These are phyloP conservation scores for Microctenopoma steveboyesi DNA, from an alignment of 2,797 vertebrate genomes.

Conservation along the genomic window DNA sequence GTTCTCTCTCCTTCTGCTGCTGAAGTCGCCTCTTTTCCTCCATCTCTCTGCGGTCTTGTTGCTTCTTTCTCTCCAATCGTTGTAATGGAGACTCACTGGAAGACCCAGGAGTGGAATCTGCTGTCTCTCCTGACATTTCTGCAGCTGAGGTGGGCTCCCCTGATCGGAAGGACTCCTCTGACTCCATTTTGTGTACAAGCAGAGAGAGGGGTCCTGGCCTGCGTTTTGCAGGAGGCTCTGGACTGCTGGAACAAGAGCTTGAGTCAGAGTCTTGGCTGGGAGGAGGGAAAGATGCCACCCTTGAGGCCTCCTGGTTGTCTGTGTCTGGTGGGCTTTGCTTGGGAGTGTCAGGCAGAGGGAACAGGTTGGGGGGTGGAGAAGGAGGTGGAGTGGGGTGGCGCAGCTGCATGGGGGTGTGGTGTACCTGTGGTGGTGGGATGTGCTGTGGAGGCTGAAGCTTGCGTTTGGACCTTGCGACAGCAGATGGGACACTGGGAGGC, in stretches of 20 bases:
- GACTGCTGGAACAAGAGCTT: constrained; percentile 86
- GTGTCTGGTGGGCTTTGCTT: constrained; percentile 85
- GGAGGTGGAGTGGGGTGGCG: constrained; percentile 83
- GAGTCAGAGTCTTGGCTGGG: constrained; percentile 78
- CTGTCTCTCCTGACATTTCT: constrained; percentile 40
- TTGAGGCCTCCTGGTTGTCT: constrained; percentile 73
- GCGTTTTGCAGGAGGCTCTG: constrained; percentile 81
- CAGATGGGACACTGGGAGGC: constrained; percentile 54
- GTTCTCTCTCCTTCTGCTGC: constrained; percentile 35
- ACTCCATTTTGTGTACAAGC: constrained; percentile 83
- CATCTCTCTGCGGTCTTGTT: constrained; percentile 40
- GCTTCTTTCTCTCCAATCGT: constrained; percentile 45
- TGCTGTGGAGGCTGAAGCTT: constrained; percentile 86
- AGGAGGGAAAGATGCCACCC: constrained; percentile 55
- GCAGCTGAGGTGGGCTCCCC: constrained; percentile 32
- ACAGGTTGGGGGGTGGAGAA: constrained; percentile 84
- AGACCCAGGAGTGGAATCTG: constrained; percentile 37
- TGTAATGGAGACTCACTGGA: constrained; percentile 48
- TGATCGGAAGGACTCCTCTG: constrained; percentile 74
- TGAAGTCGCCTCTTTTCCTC: constrained; percentile 56
- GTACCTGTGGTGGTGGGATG: constrained; percentile 80
- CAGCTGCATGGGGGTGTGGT: constrained; percentile 80
- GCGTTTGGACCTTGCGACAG: constrained; percentile 76
- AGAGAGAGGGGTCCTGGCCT: constrained; percentile 81
- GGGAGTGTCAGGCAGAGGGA: constrained; percentile 85